Evolutionary conservation across 2,113 vertebrate genomes (phyloP).

Genomic region (Oryzias woworae): DNA sequence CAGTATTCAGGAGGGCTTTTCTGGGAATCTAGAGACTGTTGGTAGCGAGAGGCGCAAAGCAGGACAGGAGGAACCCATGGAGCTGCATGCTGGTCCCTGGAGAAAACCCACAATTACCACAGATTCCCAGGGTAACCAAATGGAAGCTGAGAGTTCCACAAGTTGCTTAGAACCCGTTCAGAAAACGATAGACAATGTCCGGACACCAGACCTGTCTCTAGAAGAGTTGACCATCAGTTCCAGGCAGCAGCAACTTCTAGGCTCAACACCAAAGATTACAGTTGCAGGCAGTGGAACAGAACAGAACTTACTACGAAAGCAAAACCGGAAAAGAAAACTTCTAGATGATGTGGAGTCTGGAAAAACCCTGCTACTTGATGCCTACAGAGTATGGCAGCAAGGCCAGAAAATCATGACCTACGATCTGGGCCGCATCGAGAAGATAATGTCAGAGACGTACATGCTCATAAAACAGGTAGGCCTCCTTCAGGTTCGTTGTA

Average conservation of each 20-base stretch:
- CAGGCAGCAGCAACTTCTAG: slow-evolving; percentile 72
- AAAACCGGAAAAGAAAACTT: slow-evolving; percentile 87
- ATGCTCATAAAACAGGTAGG: slow-evolving; percentile 98
- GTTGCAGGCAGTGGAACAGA: slow-evolving; percentile 51
- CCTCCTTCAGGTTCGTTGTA: background rate
- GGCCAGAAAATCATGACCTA: slow-evolving; percentile 96
- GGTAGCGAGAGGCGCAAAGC: slow-evolving; percentile 68
- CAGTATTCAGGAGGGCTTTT: slow-evolving; percentile 45
- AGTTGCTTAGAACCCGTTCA: slow-evolving; percentile 66
- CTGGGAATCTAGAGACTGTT: slow-evolving; percentile 60
- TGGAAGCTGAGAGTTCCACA: slow-evolving; percentile 57
- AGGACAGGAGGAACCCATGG: slow-evolving; percentile 86
- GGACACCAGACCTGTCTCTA: slow-evolving; percentile 88
- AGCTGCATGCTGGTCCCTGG: slow-evolving; percentile 77
- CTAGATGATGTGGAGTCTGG: slow-evolving; percentile 85
- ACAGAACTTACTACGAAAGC: slow-evolving; percentile 66
- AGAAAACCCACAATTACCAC: slow-evolving; percentile 59
- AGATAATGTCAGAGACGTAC: slow-evolving; percentile 97
- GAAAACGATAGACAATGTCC: slow-evolving; percentile 74
- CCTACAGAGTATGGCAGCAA: slow-evolving; percentile 97
- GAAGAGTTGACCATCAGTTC: slow-evolving; percentile 96
- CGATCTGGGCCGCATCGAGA: slow-evolving; percentile 91
- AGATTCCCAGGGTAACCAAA: slow-evolving; percentile 61
- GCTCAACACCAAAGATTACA: slow-evolving; percentile 40
- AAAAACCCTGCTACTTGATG: slow-evolving; percentile 91